Base-by-base conservation (phyloP, 2,888 invertebrate species). In the Nomada lathburiana region DNA sequence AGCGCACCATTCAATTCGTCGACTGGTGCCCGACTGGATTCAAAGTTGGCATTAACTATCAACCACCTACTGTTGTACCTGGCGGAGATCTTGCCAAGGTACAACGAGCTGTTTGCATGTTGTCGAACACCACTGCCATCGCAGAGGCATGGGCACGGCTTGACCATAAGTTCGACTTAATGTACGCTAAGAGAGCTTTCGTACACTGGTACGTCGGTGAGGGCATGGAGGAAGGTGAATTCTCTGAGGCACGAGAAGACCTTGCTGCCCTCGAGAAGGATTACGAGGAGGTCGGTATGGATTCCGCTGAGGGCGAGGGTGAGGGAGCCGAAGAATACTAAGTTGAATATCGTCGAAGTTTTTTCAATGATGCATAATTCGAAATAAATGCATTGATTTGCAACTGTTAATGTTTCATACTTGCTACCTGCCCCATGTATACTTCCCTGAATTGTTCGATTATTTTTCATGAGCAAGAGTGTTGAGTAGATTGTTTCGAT, bases 111-210 rank as follows among this genome's bases (percentile, higher is more conserved):
- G 98, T 99, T 29, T 99, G 98, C 96, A 99, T 99, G 98, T 96
- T 99, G 95, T 98, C 98, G 94, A 99, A 98, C 95, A 99, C 98
- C 88, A 99, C 98, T 16, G 98, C 98, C 90, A 98, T 99, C 94
- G 98, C 98, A 20, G 98, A 98, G 94, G 98, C 98, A 57, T 99
- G 98, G 98, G 98, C 98, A 36, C 97, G 98, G 92, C 96, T 99
- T 83, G 98, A 99, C 95, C 98, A 98, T 95, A 98, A 98, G 95
- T 98, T 98, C 94, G 98, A 98, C 94, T 95, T 98, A 86, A 98
- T 98, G 98, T 98, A 98, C 95, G 98, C 98, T 94, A 98, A 98
- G 95, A 96, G 98, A 90, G 98, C 98, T 80, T 98, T 98, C 95
- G 98, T 98, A 82, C 98, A 98, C 94, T 98, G 98, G 98, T 97